phyloP scores from a whole-genome alignment of 2,113 vertebrate species.

The Hemiscyllium ocellatum region DNA sequence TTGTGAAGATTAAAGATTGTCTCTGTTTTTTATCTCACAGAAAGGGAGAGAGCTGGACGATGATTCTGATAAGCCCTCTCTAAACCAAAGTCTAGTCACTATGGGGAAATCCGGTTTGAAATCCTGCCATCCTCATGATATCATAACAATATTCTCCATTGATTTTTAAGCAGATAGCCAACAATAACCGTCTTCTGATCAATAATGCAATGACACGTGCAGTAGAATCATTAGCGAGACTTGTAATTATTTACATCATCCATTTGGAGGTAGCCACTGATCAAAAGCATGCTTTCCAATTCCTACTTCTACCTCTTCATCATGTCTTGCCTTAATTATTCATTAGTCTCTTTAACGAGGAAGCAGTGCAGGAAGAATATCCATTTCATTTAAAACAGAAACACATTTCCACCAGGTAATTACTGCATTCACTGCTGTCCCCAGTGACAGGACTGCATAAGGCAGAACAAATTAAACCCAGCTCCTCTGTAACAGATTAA shows the following conservation, averaged over 20 bases:
- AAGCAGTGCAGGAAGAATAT: conserved; percentile 30
- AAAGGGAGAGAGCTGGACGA: not conserved
- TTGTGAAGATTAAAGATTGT: not conserved
- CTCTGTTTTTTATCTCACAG: not conserved
- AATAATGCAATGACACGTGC: not conserved
- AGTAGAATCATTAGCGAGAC: not conserved
- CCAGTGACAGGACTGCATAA: conserved; percentile 31
- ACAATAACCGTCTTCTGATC: not conserved
- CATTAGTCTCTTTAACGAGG: conserved; percentile 36
- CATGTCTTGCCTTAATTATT: conserved; percentile 37
- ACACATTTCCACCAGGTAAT: conserved; percentile 27
- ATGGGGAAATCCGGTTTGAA: not conserved
- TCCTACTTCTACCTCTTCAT: conserved; percentile 4
- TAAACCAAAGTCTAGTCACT: not conserved
- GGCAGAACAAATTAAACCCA: conserved; percentile 5
- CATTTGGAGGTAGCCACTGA: not conserved
- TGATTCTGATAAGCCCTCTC: not conserved
- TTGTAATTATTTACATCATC: not conserved
- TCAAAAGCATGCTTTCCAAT: not conserved
- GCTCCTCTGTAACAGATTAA: conserved; percentile 26
- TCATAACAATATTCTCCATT: not conserved
- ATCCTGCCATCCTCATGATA: not conserved
- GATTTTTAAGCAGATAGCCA: not conserved
- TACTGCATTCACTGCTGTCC: conserved; percentile 26
- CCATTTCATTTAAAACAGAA: conserved; percentile 32